Evolutionary conservation across 2,113 vertebrate genomes (phyloP).

Genomic region (Mohoua ochrocephala): DNA sequence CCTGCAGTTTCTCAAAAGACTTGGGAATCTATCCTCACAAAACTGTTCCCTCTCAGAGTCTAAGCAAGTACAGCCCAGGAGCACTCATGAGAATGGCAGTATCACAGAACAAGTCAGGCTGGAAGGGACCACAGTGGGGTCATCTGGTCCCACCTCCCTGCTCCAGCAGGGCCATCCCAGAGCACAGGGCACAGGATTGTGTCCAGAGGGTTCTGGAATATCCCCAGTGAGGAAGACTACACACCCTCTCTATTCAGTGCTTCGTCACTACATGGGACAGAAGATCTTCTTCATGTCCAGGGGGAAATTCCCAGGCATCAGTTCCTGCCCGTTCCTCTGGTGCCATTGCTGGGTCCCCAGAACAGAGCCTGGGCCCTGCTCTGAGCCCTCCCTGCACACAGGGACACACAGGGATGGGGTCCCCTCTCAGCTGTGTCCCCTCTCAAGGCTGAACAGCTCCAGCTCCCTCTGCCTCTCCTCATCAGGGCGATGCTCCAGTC

Average conservation of each 20-base stretch:
- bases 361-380: background rate
- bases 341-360: accelerated
- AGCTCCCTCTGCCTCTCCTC: background rate
- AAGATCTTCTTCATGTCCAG: accelerated
- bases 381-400: background rate
- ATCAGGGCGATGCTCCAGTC: background rate
- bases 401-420: background rate
- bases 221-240: background rate
- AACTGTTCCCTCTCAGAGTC: background rate
- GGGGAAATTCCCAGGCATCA: background rate
- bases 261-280: background rate
- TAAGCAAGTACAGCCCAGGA: background rate
- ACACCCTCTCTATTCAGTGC: background rate
- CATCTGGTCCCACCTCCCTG: background rate
- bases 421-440: background rate
- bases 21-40: background rate
- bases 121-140: accelerated
- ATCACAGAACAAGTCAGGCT: background rate
- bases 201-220: background rate
- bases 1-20: background rate
- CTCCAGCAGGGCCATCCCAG: background rate
- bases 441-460: background rate
- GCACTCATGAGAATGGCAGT: accelerated
- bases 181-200: background rate
- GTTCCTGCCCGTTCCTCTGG: accelerated